These are phyloP conservation scores for Rhingia campestris DNA, from an alignment of 2,888 invertebrate species.

Conservation along the genomic window DNA sequence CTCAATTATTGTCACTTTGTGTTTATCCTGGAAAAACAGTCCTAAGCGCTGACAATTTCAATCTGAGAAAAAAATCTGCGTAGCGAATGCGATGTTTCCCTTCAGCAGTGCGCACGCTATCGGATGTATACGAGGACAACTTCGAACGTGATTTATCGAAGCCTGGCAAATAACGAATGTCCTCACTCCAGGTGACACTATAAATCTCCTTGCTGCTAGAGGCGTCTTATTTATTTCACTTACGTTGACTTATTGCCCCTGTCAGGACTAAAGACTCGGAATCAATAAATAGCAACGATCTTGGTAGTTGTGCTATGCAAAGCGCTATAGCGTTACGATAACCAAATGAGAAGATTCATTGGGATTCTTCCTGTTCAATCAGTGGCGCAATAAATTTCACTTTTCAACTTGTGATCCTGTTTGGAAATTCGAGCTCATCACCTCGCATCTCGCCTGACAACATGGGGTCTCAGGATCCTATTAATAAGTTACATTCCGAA, in stretches of 20 bases:
- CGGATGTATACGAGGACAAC: constrained; percentile 20
- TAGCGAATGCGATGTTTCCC: constrained; percentile 58
- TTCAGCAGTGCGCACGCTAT: background rate
- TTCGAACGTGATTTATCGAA: constrained; percentile 63
- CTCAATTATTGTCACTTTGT: constrained; percentile 70
- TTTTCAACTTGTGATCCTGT: constrained; percentile 65
- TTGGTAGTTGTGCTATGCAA: background rate
- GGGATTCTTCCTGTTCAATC: constrained; percentile 69
- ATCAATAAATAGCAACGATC: constrained; percentile 21
- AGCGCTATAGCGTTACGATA: constrained; percentile 42
- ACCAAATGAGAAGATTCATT: constrained; percentile 56
- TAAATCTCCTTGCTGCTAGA: constrained; percentile 66
- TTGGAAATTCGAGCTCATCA: constrained; percentile 67
- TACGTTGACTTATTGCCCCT: constrained; percentile 65
- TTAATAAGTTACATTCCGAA: constrained; percentile 29
- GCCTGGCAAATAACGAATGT: constrained; percentile 57
- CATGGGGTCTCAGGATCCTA: constrained; percentile 14
- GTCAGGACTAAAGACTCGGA: constrained; percentile 34
- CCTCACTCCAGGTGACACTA: constrained; percentile 72
- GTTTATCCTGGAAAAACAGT: constrained; percentile 52
- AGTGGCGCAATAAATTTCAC: constrained; percentile 73
- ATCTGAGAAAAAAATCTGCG: constrained; percentile 67
- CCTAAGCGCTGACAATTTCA: constrained; percentile 33
- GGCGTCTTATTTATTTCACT: constrained; percentile 71
- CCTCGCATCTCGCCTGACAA: constrained; percentile 20